Percentiles rank a stretch among this genome's conserved stretches.
Conservation (phyloP, 2,888 invertebrate species). For the Alsophila aescularia region DNA sequence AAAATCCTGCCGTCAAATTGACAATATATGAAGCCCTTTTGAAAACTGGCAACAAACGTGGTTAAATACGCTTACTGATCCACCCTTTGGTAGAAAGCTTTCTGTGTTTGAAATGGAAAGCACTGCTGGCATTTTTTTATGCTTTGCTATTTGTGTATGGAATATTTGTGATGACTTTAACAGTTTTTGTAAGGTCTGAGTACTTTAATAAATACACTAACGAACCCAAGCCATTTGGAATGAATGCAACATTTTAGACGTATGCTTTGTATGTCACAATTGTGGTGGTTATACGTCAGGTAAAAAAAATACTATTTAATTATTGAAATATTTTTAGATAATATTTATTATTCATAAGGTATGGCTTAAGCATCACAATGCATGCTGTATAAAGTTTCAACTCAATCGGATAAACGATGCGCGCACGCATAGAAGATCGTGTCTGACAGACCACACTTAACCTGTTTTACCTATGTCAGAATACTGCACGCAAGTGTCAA, state of each 20-base stretch:
- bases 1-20: conserved; percentile 5
- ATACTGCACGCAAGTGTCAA: too few species aligned
- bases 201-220: conserved; percentile 41
- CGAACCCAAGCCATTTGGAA: background rate
- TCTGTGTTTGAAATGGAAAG: conserved; percentile 65
- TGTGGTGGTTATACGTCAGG: conserved; percentile 11
- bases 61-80: conserved; percentile 56
- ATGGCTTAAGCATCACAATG: too few species aligned
- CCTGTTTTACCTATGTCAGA: too few species aligned
- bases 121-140: conserved; percentile 60
- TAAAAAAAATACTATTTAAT: too few species aligned
- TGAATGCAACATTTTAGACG: conserved; percentile 9
- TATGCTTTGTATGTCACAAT: conserved; percentile 14
- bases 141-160: conserved; percentile 54
- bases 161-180: conserved; percentile 58
- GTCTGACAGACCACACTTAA: too few species aligned
- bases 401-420: too few species aligned
- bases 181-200: conserved; percentile 47
- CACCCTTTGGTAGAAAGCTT: conserved; percentile 71
- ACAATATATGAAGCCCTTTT: conserved; percentile 41
- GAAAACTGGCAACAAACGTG: too few species aligned
- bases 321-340: too few species aligned
- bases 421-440: too few species aligned
- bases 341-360: too few species aligned
- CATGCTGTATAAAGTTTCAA: too few species aligned